Base-by-base conservation (phyloP, 1,140 invertebrate species). In the Globodera ellingtonae region DNA sequence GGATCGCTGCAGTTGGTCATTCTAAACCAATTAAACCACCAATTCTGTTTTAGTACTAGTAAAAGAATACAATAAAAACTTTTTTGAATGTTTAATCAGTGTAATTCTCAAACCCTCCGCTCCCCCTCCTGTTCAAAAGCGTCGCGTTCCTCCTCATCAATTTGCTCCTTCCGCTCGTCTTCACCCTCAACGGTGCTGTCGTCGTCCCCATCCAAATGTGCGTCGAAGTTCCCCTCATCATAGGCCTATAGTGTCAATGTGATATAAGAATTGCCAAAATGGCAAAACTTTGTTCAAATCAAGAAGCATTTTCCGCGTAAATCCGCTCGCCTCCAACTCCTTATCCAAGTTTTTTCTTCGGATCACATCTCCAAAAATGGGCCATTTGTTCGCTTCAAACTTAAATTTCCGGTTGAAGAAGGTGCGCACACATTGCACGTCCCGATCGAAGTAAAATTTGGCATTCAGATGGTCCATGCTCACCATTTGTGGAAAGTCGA, bases 401-500 rank as follows among this genome's bases (percentile, higher is more conserved):
- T 92, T 92, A 90, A 98, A 99, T 76, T 94, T 92, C 90, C 93
- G 93, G 86, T 93, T 94, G 90, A 99, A 99, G 90, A 98, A 98
- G 75, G 94, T 93, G 80, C 93, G 91, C 15, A 99, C 92, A 90
- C 97, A 98, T 69, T 93, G 93, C 0, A 99, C 96, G 92, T 99
- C 97, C 85, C 97, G 92, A 79, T 98, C 93, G 90, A 99, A 99
- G 91, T 94, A 95, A 92, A 93, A 93, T 92, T 97, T 92, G 52
- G 96, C 97, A 91, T 98, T 97, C 24, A 91, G 89, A 91, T 98
- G 97, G 70, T 93, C 93, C 0, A 94, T 97, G 7, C 96, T 98
- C 66, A 99, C 92, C 97, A 99, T 99, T 91, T 99, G 97, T 3
- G 98, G 97, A 90, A 99, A 99, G 92, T 99, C 98, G 88, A 99